These are phyloP conservation scores for Acromyrmex echinatior DNA, from an alignment of 1,140 invertebrate species.

Conservation along the genomic window DNA sequence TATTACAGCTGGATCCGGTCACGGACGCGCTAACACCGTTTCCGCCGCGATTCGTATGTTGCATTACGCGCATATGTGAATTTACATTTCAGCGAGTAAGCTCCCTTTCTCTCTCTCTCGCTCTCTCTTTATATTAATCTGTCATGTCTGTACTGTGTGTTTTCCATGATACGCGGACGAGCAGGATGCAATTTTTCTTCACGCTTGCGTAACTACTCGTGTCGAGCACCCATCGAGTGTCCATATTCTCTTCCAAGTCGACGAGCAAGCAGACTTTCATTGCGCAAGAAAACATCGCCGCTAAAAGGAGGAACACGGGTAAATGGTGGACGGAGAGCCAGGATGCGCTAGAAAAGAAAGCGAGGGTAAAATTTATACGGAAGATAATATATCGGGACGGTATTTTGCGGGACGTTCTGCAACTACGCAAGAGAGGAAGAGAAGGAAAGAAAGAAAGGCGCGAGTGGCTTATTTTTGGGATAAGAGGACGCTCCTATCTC, in stretches of 20 bases:
- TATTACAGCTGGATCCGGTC: background rate
- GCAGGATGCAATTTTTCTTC: conserved; percentile 19
- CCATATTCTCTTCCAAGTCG: conserved; percentile 25
- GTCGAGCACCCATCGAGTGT: conserved; percentile 41
- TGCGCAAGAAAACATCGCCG: conserved; percentile 36
- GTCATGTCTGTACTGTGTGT: background rate
- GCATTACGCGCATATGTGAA: conserved; percentile 1
- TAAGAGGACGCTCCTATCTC: conserved; percentile 9
- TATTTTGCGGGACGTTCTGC: conserved; percentile 49
- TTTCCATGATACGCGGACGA: background rate
- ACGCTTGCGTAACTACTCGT: conserved; percentile 20
- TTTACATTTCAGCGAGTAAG: conserved; percentile 25
- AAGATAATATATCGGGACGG: conserved; percentile 59
- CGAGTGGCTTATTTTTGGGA: conserved; percentile 79
- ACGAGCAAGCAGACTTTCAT: conserved; percentile 44
- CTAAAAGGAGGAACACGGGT: background rate
- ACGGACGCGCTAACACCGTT: background rate
- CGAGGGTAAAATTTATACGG: conserved; percentile 66
- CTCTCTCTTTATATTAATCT: background rate
- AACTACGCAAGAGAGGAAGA: background rate
- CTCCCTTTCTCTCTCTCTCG: background rate
- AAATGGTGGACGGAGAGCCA: background rate
- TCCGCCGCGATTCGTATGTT: background rate
- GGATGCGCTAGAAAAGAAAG: background rate
- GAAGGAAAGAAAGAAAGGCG: conserved; percentile 20